Evolutionary conservation across 2,797 vertebrate genomes (phyloP).

Genomic region (Anniella stebbinsi): DNA sequence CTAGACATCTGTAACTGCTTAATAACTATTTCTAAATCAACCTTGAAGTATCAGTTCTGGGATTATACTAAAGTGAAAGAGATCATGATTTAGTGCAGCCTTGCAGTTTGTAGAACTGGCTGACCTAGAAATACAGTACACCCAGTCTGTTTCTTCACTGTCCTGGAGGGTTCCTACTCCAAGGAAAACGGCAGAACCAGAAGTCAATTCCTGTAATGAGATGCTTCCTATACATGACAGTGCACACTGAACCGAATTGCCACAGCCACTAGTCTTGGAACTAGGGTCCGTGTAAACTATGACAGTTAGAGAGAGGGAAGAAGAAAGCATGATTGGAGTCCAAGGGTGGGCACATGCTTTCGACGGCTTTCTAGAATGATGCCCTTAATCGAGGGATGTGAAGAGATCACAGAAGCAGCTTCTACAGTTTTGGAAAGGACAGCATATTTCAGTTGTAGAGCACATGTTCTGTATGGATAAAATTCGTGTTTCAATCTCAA

Average conservation of each 20-base stretch:
- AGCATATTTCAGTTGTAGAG: neutral
- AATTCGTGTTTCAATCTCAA: neutral
- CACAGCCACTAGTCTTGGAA: neutral
- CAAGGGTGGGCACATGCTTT: no score
- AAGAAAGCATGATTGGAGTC: neutral
- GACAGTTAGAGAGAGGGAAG: neutral
- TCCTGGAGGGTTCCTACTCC: neutral
- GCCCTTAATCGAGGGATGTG: neutral
- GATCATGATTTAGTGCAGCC: neutral
- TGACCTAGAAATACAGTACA: neutral
- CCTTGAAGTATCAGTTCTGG: neutral
- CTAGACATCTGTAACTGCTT: neutral
- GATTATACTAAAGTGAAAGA: neutral
- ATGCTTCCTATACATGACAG: neutral
- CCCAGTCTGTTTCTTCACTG: no score
- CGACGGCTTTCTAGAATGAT: neutral
- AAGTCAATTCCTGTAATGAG: neutral
- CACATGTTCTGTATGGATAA: neutral
- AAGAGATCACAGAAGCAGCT: neutral
- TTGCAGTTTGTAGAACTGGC: neutral
- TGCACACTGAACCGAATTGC: neutral
- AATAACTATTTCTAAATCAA: slow-evolving; percentile 4
- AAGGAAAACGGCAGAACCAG: neutral
- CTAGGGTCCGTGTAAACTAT: neutral
- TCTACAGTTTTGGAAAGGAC: neutral